Evolutionary conservation across 2,888 invertebrate genomes (phyloP).

Genomic region (Incurvaria masculella): DNA sequence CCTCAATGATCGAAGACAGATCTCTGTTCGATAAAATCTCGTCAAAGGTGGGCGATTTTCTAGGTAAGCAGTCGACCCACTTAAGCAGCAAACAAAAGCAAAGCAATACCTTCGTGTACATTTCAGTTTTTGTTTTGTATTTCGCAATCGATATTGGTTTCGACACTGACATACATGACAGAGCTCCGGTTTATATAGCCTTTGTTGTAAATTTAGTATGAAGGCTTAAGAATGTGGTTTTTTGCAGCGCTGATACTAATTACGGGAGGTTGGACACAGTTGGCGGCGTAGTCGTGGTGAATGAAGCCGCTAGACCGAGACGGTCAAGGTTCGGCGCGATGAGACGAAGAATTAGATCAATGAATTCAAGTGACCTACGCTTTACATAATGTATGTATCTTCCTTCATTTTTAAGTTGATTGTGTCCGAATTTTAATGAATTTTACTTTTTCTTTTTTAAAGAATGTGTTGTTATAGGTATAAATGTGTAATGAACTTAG

Average conservation of each 20-base stretch:
- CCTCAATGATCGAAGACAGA: conserved; percentile 25
- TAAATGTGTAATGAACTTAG: too few relatives aligned
- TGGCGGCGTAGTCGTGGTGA: background rate
- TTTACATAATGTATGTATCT: too few relatives aligned
- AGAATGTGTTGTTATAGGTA: too few relatives aligned
- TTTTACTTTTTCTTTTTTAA: too few relatives aligned
- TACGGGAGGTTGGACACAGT: background rate
- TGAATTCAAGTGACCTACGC: too few relatives aligned
- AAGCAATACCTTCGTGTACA: conserved; percentile 35
- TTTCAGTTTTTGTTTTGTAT: conserved; percentile 30
- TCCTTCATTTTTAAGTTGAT: too few relatives aligned
- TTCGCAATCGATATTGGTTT: conserved; percentile 45
- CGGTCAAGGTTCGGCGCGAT: background rate
- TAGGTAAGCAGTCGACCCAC: conserved; percentile 29
- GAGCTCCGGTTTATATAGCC: conserved; percentile 39
- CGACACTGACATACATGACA: conserved; percentile 54
- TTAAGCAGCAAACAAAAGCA: conserved; percentile 28
- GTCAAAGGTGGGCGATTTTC: conserved; percentile 29
- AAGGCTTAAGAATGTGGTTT: conserved; percentile 28
- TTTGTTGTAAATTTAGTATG: conserved; percentile 29
- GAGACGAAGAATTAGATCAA: background rate
- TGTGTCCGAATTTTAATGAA: too few relatives aligned
- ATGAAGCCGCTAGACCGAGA: background rate
- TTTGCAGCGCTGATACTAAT: background rate
- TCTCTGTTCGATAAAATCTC: conserved; percentile 28